These are phyloP conservation scores for Parascotia fuliginaria DNA, from an alignment of 2,888 invertebrate genomes.

Conservation along the genomic window DNA sequence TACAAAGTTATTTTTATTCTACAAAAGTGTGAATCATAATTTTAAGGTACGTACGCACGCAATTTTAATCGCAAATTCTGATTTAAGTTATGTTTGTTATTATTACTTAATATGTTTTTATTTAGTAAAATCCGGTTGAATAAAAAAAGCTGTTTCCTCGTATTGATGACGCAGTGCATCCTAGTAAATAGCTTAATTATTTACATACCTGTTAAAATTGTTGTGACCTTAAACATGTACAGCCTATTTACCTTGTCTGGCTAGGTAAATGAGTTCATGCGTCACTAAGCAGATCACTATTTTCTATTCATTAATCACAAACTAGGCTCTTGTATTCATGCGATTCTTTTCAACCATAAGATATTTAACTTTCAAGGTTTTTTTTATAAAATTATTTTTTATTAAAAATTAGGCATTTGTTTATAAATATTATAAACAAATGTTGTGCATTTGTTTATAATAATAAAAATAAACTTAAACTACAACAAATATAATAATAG, in stretches of 20 bases:
- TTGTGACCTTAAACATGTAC: conserved; percentile 16
- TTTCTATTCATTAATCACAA: neutral
- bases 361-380: too few species aligned
- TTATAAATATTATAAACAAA: too few species aligned
- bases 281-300: conserved; percentile 2
- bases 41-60: conserved; percentile 23
- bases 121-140: neutral
- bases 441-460: too few species aligned
- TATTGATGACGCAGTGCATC: conserved; percentile 23
- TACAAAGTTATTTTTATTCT: conserved; percentile 17
- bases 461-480: too few species aligned
- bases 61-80: neutral
- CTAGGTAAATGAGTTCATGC: conserved; percentile 12
- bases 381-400: too few species aligned
- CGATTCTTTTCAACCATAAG: too few species aligned
- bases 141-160: neutral
- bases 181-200: neutral
- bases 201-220: conserved; percentile 10
- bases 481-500: too few species aligned
- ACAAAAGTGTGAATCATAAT: conserved; percentile 1
- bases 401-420: too few species aligned
- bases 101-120: neutral
- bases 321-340: too few species aligned
- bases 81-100: conserved; percentile 4
- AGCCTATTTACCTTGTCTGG: neutral